These are phyloP conservation scores for Drosophila chauvacae DNA, from an alignment of 1,140 invertebrate genomes.

Conservation along the genomic window DNA sequence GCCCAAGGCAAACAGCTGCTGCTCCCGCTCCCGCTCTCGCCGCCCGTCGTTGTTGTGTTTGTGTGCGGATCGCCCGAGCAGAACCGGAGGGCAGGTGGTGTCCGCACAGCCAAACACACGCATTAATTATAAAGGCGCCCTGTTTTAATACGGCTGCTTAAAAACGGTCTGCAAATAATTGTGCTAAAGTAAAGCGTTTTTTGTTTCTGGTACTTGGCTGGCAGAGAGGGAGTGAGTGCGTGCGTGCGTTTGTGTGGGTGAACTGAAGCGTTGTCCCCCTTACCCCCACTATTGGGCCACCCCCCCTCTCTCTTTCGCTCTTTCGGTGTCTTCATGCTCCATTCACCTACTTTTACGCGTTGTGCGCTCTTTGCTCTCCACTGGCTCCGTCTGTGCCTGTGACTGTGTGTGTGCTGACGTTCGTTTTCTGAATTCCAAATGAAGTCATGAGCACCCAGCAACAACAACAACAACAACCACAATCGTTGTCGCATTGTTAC, in stretches of 20 bases:
- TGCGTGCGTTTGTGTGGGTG: constrained; percentile 25
- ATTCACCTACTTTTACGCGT: constrained; percentile 83
- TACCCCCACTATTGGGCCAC: background rate
- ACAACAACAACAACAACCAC: constrained; percentile 32
- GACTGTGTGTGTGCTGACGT: constrained; percentile 48
- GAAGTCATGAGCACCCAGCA: constrained; percentile 76
- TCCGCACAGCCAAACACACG: constrained; percentile 62
- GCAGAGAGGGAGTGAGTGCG: constrained; percentile 13
- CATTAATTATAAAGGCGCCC: constrained; percentile 69
- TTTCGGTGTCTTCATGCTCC: constrained; percentile 72
- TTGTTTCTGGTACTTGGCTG: constrained; percentile 1
- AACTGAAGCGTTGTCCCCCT: background rate
- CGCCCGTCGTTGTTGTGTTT: constrained; percentile 37
- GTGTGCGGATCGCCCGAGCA: constrained; percentile 72
- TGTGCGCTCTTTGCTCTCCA: constrained; percentile 67
- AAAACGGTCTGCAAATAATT: constrained; percentile 37
- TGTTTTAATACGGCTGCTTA: constrained; percentile 44
- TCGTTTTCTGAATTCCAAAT: constrained; percentile 84
- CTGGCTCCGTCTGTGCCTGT: constrained; percentile 25
- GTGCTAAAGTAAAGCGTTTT: constrained; percentile 24
- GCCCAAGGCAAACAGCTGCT: constrained; percentile 66
- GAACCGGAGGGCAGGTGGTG: constrained; percentile 78
- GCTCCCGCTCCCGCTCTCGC: constrained; percentile 34
- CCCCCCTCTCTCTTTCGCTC: constrained; percentile 6
- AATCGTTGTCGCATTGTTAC: constrained; percentile 74